A percentile compares a stretch with the other conserved stretches of the same genome.
Conservation (phyloP, 2,888 invertebrate genomes). For the Zele albiditarsus region DNA sequence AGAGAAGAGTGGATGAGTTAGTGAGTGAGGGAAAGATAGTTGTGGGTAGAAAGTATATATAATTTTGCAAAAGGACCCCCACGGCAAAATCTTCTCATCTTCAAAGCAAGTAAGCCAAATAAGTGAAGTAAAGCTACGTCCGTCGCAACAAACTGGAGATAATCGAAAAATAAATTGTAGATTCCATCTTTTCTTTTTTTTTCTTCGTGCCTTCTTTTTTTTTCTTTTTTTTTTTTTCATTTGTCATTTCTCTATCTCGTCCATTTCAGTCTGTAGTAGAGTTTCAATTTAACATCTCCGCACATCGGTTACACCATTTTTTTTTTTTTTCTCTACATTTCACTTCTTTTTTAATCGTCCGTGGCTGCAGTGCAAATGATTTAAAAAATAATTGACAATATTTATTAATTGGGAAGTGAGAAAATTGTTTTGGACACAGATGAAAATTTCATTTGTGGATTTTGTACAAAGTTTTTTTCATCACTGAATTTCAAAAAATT, state of each 20-base stretch:
- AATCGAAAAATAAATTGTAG: constrained; percentile 33
- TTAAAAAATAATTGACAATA: too few species aligned
- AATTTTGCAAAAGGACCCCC: constrained; percentile 38
- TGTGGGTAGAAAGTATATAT: constrained; percentile 2
- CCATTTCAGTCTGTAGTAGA: neutral
- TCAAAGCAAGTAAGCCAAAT: constrained; percentile 34
- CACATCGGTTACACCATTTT: neutral
- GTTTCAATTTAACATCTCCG: constrained; percentile 20
- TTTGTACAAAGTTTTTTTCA: too few species aligned
- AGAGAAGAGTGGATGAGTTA: constrained; percentile 9
- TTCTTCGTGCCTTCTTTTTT: neutral
- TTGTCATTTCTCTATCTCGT: neutral
- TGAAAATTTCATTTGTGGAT: too few species aligned
- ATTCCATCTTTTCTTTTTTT: constrained; percentile 17
- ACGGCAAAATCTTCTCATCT: constrained; percentile 38
- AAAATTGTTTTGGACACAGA: too few species aligned
- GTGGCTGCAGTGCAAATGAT: too few species aligned
- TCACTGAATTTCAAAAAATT: too few species aligned
- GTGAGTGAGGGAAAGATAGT: neutral
- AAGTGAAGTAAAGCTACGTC: constrained; percentile 25
- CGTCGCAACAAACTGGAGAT: constrained; percentile 29
- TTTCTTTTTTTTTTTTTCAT: neutral
- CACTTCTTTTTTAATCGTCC: too few species aligned
- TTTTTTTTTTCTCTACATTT: neutral
- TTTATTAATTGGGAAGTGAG: too few species aligned